Conservation (phyloP, 2,888 invertebrate species). For the Euplexia lucipara region DNA sequence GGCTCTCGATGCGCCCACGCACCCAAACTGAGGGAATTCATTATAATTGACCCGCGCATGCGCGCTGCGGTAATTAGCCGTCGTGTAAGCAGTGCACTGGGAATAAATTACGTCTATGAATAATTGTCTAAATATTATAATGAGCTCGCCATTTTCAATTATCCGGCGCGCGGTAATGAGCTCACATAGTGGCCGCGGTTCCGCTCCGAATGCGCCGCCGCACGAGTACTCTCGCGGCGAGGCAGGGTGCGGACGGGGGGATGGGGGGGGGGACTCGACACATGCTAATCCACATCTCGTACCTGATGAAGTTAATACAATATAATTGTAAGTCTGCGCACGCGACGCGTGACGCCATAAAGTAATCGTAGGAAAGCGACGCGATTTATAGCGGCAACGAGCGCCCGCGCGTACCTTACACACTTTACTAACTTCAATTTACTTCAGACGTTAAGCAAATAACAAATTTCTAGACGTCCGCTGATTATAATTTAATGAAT, state of each 20-base stretch:
- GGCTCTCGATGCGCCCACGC: background rate
- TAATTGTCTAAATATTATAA: slow-evolving; percentile 79
- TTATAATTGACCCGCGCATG: slow-evolving; percentile 42
- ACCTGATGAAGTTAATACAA: slow-evolving; percentile 17
- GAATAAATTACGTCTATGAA: slow-evolving; percentile 72
- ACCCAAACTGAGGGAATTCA: slow-evolving; percentile 20
- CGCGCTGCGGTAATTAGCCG: slow-evolving; percentile 61
- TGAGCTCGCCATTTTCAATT: slow-evolving; percentile 78
- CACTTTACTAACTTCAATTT: slow-evolving; percentile 4
- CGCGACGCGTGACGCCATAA: slow-evolving; percentile 25
- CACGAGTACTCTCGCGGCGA: background rate
- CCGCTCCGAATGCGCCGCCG: slow-evolving; percentile 58
- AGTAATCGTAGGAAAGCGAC: slow-evolving; percentile 25
- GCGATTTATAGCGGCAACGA: background rate
- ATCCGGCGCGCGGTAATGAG: slow-evolving; percentile 74
- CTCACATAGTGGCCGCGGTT: slow-evolving; percentile 61
- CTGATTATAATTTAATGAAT: slow-evolving; percentile 22
- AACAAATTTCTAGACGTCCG: slow-evolving; percentile 19
- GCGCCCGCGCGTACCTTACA: background rate
- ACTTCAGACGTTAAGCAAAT: slow-evolving; percentile 10
- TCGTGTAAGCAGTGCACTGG: slow-evolving; percentile 60
- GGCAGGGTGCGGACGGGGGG: background rate
- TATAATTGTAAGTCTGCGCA: slow-evolving; percentile 13
- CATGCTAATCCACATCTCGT: slow-evolving; percentile 26
- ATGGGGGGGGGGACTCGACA: background rate